Base-by-base conservation (phyloP, 2,113 vertebrate species). In the Pavo muticus region DNA sequence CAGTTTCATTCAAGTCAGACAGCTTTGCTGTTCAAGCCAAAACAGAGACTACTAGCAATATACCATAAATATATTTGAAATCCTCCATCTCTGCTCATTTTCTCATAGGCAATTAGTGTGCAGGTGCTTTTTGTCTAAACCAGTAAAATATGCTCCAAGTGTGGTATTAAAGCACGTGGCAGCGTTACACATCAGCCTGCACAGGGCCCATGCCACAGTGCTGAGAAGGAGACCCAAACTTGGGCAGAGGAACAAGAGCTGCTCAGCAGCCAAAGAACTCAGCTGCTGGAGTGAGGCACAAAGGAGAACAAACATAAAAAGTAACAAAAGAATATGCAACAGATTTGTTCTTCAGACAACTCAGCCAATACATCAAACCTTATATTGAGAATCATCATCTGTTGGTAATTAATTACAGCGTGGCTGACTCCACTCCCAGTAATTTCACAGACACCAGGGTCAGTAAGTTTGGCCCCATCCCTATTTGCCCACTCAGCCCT, bases 331-430 rank as follows among this genome's bases (percentile, higher is more conserved):
- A 70, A 13, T 4, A 76, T 20, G 59, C 14, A 80, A 50, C 42
- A 94, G 71, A 61, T 32, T 44, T 48, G 42, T 3, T 96, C 88
- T 87, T 82, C 89, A 89, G 11, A 88, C 64, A 91, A 76, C 71
- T 67, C 77, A 87, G 59, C 48, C 35, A 37, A 89, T n/a, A 54
- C 12, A 76, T 50, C 27, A 80, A 61, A n/a, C 42, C 69, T 65
- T 91, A 32, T 76, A 87, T 40, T 85, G 81, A 71, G 86, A 96
- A 15, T 24, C 64, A 92, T 90, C 32, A 76, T 74, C 48, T 74
- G 54, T 35, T 95, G 60, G 59, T 47, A 63, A 95, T 60, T 94
- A 81, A 81, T 68, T 80, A 72, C 69, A 64, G 29, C 71, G 71
- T 17, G 54, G 64, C 63, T 77, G 67, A 84, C 39, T 69, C 71